Evolutionary conservation across 1,140 invertebrate genomes (phyloP).

Genomic region (Neodiprion virginianus): DNA sequence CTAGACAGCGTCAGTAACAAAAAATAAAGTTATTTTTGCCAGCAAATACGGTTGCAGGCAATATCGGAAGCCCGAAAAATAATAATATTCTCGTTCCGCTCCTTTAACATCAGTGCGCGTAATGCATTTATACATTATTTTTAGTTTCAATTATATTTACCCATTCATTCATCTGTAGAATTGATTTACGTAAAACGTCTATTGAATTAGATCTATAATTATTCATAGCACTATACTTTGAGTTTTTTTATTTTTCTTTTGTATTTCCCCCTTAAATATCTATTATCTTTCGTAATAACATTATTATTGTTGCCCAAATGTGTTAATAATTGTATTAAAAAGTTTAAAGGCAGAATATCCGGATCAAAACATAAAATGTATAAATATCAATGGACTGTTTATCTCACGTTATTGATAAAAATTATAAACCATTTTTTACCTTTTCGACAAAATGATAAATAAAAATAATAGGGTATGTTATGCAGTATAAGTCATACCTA

Average conservation of each 20-base stretch:
- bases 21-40: neutral
- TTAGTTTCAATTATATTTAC: neutral
- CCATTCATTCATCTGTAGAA: neutral
- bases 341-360: neutral
- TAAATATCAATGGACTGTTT: neutral
- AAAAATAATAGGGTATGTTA: neutral
- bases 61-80: neutral
- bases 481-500: neutral
- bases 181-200: neutral
- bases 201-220: neutral
- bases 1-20: neutral
- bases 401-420: neutral
- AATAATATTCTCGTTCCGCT: neutral
- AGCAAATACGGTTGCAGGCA: neutral
- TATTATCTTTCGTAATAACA: neutral
- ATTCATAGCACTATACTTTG: neutral
- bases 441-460: neutral
- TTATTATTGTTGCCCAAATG: neutral
- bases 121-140: neutral
- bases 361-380: neutral
- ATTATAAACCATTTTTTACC: slow-evolving; percentile 2
- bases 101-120: neutral
- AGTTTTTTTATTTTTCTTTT: neutral
- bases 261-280: neutral
- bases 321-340: slow-evolving; percentile 4